Percentiles rank a stretch among this genome's conserved stretches.
Conservation (phyloP, 2,888 invertebrate species). For the Diarsia dahlii region DNA sequence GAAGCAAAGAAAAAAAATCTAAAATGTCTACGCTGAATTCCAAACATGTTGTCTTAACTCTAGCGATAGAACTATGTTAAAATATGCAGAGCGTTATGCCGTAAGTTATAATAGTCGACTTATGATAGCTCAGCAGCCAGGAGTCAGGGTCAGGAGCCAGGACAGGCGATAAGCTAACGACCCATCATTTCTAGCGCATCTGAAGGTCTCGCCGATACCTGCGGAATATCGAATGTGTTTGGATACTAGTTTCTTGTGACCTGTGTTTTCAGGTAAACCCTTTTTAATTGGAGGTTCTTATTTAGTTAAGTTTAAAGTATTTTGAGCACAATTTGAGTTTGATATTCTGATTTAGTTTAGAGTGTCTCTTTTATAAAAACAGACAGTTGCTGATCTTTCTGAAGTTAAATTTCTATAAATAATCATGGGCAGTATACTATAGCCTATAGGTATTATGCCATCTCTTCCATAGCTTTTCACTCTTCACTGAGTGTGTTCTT, state of each 20-base stretch:
- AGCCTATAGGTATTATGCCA: too few species aligned
- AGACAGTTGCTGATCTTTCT: too few species aligned
- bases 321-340: too few species aligned
- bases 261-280: background rate
- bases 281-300: background rate
- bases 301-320: too few species aligned
- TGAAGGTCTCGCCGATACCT: slow-evolving; percentile 20
- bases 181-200: slow-evolving; percentile 41
- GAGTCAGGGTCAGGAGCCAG: slow-evolving; percentile 1
- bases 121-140: slow-evolving; percentile 20
- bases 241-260: background rate
- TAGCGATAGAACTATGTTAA: slow-evolving; percentile 37
- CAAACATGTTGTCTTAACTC: slow-evolving; percentile 27
- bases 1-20: slow-evolving; percentile 4
- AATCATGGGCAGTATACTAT: too few species aligned
- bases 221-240: slow-evolving; percentile 9
- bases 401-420: too few species aligned
- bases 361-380: too few species aligned
- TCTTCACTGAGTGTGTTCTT: background rate
- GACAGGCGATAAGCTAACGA: slow-evolving; percentile 55
- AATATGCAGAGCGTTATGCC: slow-evolving; percentile 36
- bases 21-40: slow-evolving; percentile 14
- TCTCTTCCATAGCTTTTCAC: too few species aligned
- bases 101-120: slow-evolving; percentile 49
- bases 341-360: too few species aligned